Conservation (phyloP, 2,888 invertebrate genomes). For the Philereme vetulata region DNA sequence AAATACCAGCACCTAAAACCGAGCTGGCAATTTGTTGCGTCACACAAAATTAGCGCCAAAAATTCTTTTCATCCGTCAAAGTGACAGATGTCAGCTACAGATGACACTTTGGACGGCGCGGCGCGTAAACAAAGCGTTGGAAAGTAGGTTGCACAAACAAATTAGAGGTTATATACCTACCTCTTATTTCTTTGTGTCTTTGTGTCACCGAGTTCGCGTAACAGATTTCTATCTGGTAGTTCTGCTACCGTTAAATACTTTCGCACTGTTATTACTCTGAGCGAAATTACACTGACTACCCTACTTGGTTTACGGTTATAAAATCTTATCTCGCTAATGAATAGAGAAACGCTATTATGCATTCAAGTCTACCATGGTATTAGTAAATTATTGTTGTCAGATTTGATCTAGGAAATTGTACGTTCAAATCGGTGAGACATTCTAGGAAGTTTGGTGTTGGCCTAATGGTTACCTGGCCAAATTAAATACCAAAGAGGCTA, state of each 20-base stretch:
- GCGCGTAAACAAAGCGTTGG: constrained; percentile 60
- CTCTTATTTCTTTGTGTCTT: constrained; percentile 38
- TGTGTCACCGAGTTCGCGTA: constrained; percentile 42
- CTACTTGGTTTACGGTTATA: constrained; percentile 36
- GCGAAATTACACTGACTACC: constrained; percentile 6
- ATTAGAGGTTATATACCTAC: constrained; percentile 56
- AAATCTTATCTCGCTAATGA: constrained; percentile 17
- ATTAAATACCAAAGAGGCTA: no score
- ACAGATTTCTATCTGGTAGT: constrained; percentile 38
- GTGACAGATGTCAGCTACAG: constrained; percentile 50
- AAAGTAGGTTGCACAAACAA: constrained; percentile 62
- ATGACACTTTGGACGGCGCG: constrained; percentile 47
- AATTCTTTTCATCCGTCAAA: constrained; percentile 44
- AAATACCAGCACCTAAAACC: background rate
- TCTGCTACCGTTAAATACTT: constrained; percentile 31
- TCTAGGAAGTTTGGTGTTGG: background rate
- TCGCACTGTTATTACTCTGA: constrained; percentile 2
- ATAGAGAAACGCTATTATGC: constrained; percentile 20
- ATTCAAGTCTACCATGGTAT: constrained; percentile 5
- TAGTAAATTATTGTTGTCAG: constrained; percentile 3
- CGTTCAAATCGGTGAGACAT: background rate
- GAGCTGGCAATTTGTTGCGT: constrained; percentile 1
- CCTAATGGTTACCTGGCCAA: no score
- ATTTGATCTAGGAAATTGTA: constrained; percentile 6
- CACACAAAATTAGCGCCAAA: constrained; percentile 26